These are phyloP conservation scores for Ricordea florida DNA, from an alignment of 92 coral and sea anemone species.

Conservation along the genomic window DNA sequence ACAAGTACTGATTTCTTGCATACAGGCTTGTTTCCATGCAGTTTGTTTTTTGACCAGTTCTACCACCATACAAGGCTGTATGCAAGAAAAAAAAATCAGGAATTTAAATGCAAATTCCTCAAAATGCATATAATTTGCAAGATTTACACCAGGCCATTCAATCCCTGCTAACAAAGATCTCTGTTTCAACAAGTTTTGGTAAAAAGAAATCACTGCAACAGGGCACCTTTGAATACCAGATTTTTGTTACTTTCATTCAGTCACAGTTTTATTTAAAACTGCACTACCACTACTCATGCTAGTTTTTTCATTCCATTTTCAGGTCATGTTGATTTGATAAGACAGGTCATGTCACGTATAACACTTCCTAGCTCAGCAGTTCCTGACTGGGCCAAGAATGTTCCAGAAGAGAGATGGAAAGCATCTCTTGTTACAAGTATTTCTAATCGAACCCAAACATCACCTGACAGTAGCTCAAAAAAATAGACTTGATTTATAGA, in stretches of 20 bases:
- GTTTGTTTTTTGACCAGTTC: background rate
- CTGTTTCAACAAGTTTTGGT: too few species aligned
- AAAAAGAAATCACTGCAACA: too few species aligned
- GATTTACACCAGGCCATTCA: too few species aligned
- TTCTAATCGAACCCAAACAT: conserved; percentile 46
- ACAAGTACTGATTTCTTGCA: too few species aligned
- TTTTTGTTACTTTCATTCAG: background rate
- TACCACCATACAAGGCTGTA: background rate
- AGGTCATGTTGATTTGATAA: conserved; percentile 92
- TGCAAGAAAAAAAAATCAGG: too few species aligned
- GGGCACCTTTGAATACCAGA: too few species aligned
- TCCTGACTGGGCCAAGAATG: conserved; percentile 93
- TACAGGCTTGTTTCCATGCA: background rate
- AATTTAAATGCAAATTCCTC: too few species aligned
- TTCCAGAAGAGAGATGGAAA: conserved; percentile 98
- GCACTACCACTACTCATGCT: background rate
- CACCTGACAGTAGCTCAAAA: background rate
- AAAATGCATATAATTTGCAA: too few species aligned
- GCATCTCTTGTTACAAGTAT: conserved; percentile 80
- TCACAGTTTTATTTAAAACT: background rate
- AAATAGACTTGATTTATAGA: too few species aligned
- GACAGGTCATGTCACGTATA: conserved; percentile 90
- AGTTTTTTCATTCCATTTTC: background rate
- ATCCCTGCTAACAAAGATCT: too few species aligned
- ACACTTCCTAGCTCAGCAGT: conserved; percentile 86